Base-by-base conservation (phyloP, 2,888 invertebrate species). In the Disparrhopalites patrizii region DNA sequence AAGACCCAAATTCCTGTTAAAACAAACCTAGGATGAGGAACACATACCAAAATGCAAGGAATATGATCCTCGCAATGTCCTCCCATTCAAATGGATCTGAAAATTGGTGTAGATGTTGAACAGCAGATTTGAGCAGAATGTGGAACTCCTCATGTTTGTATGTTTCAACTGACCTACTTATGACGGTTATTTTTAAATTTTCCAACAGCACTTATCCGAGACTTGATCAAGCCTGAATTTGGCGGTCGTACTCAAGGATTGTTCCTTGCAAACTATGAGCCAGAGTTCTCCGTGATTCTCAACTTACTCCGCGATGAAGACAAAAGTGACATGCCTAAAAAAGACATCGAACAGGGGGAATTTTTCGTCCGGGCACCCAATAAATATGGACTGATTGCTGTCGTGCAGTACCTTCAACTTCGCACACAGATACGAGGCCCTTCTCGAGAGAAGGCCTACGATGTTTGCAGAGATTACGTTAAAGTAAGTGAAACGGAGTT, bases 321-420 rank as follows among this genome's bases (percentile, higher is more conserved):
- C 18, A 20, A 27, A 1, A 15, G 33, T 4, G 47, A 57, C 13
- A 25, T 27, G 18, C 51, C 58, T 7, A 28, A 18, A n/a, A 7
- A 23, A 1, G 51, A 51, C 1, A 38, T 25, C 7, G 51, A 58
- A 20, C 20, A 40, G 18, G 65, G 65, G 27, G 65, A 62, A 40
- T 68, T 68, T 51, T 50, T 62, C 15, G 68, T 68, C 1, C 38
- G 60, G 47, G 74, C 74, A 30, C 74, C 74, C 1, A 56, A 58
- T 43, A 71, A 71, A 38, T 69, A 75, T 57, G 73, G 71, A 15
- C 56, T 75, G 25, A 73, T 75, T 68, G 73, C 70, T 8, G 70
- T 75, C n/a, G 54, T 73, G 51, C 74, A 75, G 57, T 69, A 68
- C n/a, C 57, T 75, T 3, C 63, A 68, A 27, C 51, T 75, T 43